Percentiles rank a stretch among this genome's conserved stretches.
These are phyloP conservation scores for Merops nubicus DNA, from an alignment of 2,113 vertebrate genomes.

Conservation along the genomic window DNA sequence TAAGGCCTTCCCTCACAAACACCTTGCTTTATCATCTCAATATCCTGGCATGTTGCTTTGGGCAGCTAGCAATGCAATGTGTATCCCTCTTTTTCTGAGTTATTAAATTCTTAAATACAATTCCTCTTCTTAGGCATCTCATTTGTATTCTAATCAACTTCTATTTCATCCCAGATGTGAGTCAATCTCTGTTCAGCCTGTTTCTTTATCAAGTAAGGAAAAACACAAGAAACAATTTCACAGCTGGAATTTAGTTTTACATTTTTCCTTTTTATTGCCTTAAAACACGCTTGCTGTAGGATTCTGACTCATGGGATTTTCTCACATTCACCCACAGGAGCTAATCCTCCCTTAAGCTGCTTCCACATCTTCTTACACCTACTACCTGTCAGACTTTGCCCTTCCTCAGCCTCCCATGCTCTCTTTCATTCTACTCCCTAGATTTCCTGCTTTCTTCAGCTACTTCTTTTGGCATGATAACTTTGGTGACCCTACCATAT, in stretches of 20 bases:
- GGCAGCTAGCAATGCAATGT: neutral
- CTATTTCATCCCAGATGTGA: neutral
- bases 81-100: neutral
- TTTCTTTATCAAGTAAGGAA: neutral
- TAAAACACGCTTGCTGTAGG: neutral
- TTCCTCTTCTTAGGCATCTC: neutral
- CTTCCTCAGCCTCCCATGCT: neutral
- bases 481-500: neutral
- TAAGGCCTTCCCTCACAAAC: neutral
- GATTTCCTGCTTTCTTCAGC: neutral
- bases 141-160: neutral
- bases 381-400: neutral
- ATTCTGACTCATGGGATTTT: neutral
- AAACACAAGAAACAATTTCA: neutral
- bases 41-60: neutral
- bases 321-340: neutral
- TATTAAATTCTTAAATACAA: neutral
- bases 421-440: neutral
- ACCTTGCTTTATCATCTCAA: neutral
- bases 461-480: neutral
- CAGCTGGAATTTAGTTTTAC: neutral
- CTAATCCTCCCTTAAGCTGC: neutral
- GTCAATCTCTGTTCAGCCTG: neutral
- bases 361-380: neutral
- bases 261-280: neutral